phyloP scores from a whole-genome alignment of 1,140 invertebrate genomes.

The Calephelis virginiensis region DNA sequence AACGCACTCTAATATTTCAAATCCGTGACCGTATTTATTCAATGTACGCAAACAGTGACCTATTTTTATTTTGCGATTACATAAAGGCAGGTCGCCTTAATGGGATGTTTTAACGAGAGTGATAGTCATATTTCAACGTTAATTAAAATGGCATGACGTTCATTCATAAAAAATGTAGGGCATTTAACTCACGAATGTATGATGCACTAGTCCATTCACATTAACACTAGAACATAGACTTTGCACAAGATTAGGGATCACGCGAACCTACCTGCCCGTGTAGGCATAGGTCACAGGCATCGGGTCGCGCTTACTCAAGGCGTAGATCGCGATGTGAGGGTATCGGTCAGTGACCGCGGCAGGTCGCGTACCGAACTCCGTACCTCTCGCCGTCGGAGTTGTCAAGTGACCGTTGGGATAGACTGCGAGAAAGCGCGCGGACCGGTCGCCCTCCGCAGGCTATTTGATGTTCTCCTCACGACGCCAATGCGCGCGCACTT shows the following conservation, averaged over 20 bases:
- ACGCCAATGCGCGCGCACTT: slow-evolving; percentile 68
- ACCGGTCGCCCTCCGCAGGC: slow-evolving; percentile 65
- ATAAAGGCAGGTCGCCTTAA: slow-evolving; percentile 14
- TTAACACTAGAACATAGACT: slow-evolving; percentile 28
- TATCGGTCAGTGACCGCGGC: slow-evolving; percentile 64
- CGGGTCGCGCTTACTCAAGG: slow-evolving; percentile 27
- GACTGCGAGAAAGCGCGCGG: slow-evolving; percentile 56
- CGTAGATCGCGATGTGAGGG: slow-evolving; percentile 26
- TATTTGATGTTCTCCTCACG: slow-evolving; percentile 71
- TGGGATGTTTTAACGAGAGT: slow-evolving; percentile 6
- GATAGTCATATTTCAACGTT: slow-evolving; percentile 10
- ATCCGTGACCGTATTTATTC: neutral
- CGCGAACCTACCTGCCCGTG: too few relatives aligned
- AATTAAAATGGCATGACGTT: slow-evolving; percentile 23
- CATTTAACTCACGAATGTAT: slow-evolving; percentile 40
- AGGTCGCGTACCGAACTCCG: slow-evolving; percentile 42
- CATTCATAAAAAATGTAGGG: slow-evolving; percentile 38
- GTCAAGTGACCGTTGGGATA: slow-evolving; percentile 53
- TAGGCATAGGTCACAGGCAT: slow-evolving; percentile 32
- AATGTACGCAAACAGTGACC: slow-evolving; percentile 9
- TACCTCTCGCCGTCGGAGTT: slow-evolving; percentile 59
- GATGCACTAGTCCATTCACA: slow-evolving; percentile 27
- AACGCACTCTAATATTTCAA: too few relatives aligned
- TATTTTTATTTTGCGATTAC: slow-evolving; percentile 5
- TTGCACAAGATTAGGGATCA: neutral